A percentile compares a stretch with the other conserved stretches of the same genome.
phyloP scores from a whole-genome alignment of 2,888 invertebrate genomes.

The Acanthopleura granulata region DNA sequence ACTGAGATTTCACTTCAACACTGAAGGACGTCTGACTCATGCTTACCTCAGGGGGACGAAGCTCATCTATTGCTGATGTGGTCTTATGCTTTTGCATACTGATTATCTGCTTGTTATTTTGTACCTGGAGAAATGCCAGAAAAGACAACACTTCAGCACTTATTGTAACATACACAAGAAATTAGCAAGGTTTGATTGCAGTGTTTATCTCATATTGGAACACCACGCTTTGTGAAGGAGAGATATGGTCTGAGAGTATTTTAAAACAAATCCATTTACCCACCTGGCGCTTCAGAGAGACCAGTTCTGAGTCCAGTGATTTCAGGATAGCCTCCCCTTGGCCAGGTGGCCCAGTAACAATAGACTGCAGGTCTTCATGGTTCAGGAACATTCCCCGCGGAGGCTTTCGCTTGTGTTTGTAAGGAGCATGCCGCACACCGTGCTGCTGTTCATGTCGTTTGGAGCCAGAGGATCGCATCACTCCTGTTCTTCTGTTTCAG shows the following conservation, averaged over 20 bases:
- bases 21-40: not conserved
- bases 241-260: too few relatives aligned
- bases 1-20: too few relatives aligned
- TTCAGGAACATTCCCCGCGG: constrained; percentile 98
- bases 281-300: constrained; percentile 96
- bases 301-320: constrained; percentile 93
- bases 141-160: too few relatives aligned
- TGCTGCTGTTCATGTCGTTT: constrained; percentile 52
- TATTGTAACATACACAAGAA: too few relatives aligned
- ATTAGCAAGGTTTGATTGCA: too few relatives aligned
- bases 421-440: constrained; percentile 53
- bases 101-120: constrained; percentile 92
- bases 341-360: constrained; percentile 83
- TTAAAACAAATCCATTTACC: too few relatives aligned
- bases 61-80: constrained; percentile 76
- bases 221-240: too few relatives aligned
- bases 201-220: too few relatives aligned
- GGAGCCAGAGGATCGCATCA: constrained; percentile 52
- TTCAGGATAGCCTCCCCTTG: constrained; percentile 88
- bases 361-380: constrained; percentile 93
- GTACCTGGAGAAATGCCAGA: constrained; percentile 77
- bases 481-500: constrained; percentile 54
- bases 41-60: constrained; percentile 72
- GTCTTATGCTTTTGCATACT: constrained; percentile 87
- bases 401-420: constrained; percentile 79